Base-by-base conservation (phyloP, 2,113 vertebrate species). In the Dendrocopos noguchii region DNA sequence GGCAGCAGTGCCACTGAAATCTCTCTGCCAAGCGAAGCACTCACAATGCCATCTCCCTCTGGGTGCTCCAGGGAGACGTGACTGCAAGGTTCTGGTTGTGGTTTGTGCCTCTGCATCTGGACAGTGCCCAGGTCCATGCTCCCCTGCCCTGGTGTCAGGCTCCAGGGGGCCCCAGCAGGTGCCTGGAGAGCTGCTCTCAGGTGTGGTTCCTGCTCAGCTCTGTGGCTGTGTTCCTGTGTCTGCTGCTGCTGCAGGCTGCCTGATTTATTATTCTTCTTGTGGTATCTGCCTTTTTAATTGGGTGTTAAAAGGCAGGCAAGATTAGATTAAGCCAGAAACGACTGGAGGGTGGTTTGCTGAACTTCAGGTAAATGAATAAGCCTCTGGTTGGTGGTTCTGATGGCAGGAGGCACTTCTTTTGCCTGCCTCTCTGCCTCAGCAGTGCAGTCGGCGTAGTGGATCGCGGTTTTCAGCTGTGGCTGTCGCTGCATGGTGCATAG, bases 221-320 rank as follows among this genome's bases (percentile, higher is more conserved):
- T 94, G 64, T 2, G 8, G 66, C 88, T 3, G 1, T 72, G 80
- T 90, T 96, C 52, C 25, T 71, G 61, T 79, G 52, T 84, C 93
- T 76, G 56, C 21, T 95, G 46, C 74, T 82, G 64, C 84, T 93
- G 86, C 78, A 84, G 42, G 34, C 61, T 50, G 29, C 44, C 82
- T 92, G 74, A 88, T 88, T 92, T 96, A 92, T 93, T 84, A 65
- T 88, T 47, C 36, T 82, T 91, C 34, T 75, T 86, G 34, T 87
- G 66, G 66, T 84, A 68, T 77, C 63, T 79, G 46, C 79, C 72
- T 91, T 93, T 90, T 94, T 74, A 89, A 87, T 74, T 85, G 78
- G 56, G 73, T 88, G 89, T 88, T 95, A 92, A 96, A 94, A 90
- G 63, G 56, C 88, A 94, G 77, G 79, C 3, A 20, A 93, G 87